Percentiles rank a stretch among this genome's conserved stretches.
Conservation (phyloP, 2,888 invertebrate species). For the Galerucella calmariensis region DNA sequence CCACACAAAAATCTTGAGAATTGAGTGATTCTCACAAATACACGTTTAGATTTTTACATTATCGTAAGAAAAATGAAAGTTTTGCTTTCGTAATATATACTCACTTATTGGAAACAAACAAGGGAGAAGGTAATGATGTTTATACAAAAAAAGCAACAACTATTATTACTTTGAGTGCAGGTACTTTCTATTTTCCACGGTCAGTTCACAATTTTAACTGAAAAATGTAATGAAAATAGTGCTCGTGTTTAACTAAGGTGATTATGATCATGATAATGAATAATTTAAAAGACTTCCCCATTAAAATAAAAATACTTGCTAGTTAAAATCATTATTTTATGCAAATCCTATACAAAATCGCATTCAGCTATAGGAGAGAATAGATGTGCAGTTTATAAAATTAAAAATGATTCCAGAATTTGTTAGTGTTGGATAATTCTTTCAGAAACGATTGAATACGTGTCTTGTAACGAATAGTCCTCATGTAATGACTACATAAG, state of each 20-base stretch:
- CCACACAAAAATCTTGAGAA: background rate
- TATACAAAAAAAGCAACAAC: background rate
- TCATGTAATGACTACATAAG: no score
- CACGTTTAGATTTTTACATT: background rate
- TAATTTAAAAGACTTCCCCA: background rate
- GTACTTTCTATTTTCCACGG: conserved; percentile 9
- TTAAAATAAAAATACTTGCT: no score
- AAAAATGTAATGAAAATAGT: background rate
- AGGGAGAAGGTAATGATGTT: background rate
- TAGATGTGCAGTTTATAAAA: no score
- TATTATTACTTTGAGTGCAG: background rate
- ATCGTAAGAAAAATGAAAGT: background rate
- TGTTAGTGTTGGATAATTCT: no score
- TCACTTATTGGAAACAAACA: background rate
- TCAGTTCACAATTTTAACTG: conserved; percentile 6
- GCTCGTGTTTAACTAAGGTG: no score
- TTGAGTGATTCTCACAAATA: background rate
- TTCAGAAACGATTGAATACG: no score
- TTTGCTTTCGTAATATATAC: background rate
- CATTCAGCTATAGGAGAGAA: no score
- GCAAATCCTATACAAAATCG: no score
- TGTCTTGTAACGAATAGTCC: no score
- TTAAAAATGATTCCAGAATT: no score
- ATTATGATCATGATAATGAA: background rate
- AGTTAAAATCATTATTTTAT: no score